Evolutionary conservation across 2,888 invertebrate species (phyloP), one percentile per base, ranked within the genome.

Genomic region (Sepioteuthis lessoniana): DNA sequence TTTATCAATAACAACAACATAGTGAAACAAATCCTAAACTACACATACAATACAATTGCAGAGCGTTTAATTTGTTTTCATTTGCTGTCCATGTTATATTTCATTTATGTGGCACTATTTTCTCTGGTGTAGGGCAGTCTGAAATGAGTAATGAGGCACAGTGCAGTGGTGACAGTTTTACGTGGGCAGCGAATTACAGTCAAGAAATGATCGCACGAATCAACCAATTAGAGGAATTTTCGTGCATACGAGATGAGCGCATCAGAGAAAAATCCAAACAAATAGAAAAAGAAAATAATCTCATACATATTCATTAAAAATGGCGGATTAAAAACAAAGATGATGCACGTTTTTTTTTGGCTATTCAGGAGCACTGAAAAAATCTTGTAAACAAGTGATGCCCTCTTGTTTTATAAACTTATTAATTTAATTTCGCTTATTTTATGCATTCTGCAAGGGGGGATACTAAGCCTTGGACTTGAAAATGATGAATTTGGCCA

Each of bases 181-280:
- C n/a, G 76, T 76, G n/a, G 76, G 76, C 76, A 76, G 19, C 16
- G 76, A 76, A 76, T 76, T 76, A 76, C 76, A 76, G 76, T 76
- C 76, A 76, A 76, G 76, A 76, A 76, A 76, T n/a, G 76, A 76
- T 76, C 76, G 76, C 76, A n/a, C n/a, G 76, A 76, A 76, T 76
- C 76, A 76, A 76, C 76, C 76, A 76, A 76, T 76, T 76, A 76
- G 13, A 4, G n/a, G n/a, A 35, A 35, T 76, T 76, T 76, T 76
- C n/a, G 76, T 10, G 76, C 76, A 76, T 76, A 76, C n/a, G 16
- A 76, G 76, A 76, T 76, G 76, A 76, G 76, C 76, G n/a, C 76
- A 4, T 4, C 76, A 76, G n/a, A n/a, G 76, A 76, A 10, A 76
- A 76, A 76, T 10, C 7, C 76, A n/a, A 31, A n/a, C n/a, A n/a